Conservation (phyloP, 1,140 invertebrate genomes). For the Orussus abietinus region DNA sequence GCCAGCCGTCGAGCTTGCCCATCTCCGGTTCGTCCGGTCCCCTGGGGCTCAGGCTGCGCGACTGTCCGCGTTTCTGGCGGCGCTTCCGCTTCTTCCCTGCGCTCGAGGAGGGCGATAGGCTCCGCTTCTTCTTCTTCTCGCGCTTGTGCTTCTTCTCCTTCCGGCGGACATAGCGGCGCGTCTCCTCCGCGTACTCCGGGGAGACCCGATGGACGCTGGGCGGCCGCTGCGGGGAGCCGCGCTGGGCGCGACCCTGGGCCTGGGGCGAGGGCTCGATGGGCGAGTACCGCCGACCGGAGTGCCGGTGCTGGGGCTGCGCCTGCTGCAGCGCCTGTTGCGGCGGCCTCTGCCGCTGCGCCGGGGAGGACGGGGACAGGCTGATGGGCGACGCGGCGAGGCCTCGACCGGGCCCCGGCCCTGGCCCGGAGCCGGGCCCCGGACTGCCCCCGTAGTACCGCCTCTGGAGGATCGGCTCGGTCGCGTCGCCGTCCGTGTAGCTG, state of each 20-base stretch:
- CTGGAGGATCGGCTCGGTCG: conserved; percentile 50
- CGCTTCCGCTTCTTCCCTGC: conserved; percentile 65
- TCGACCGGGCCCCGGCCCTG: conserved; percentile 36
- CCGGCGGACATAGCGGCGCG: conserved; percentile 49
- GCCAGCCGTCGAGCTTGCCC: conserved; percentile 33
- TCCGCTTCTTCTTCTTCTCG: conserved; percentile 67
- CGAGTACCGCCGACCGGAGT: too few species aligned
- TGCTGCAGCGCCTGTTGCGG: conserved; percentile 27
- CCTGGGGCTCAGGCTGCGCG: conserved; percentile 61
- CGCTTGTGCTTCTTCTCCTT: conserved; percentile 63
- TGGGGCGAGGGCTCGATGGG: too few species aligned
- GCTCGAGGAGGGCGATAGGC: conserved; percentile 39
- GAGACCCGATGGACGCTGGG: too few species aligned
- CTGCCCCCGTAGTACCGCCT: conserved; percentile 54
- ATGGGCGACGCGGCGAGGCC: conserved; percentile 50
- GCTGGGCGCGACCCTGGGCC: too few species aligned
- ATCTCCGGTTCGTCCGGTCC: conserved; percentile 19
- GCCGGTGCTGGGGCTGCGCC: conserved; percentile 25
- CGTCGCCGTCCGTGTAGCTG: conserved; percentile 54
- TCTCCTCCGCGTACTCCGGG: conserved; percentile 44
- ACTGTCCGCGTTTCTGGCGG: conserved; percentile 61
- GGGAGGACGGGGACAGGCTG: conserved; percentile 55
- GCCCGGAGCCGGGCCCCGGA: conserved; percentile 40
- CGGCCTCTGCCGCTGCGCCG: conserved; percentile 22
- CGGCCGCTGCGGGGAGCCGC: conserved; percentile 16